Evolutionary conservation across 2,113 vertebrate genomes (phyloP), one percentile per base, ranked within the genome.

Genomic region (Oreocharis arfaki): DNA sequence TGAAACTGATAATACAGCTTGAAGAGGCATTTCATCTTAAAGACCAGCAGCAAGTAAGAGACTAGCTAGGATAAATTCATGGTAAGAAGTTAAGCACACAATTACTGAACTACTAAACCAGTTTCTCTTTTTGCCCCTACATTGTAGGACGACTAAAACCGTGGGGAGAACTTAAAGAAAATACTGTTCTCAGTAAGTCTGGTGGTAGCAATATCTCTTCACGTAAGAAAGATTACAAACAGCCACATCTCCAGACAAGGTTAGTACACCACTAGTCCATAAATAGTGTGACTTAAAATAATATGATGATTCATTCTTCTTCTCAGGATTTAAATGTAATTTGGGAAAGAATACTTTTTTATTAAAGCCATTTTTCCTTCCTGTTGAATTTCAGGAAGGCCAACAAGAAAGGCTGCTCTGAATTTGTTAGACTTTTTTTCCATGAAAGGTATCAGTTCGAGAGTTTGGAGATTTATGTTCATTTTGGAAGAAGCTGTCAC

Each of bases 131-230:
- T 71, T 90, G 15, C 20, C 39, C n/a, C 32, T 80, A 39, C 68
- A 85, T 37, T 88, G 12, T 64, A 99, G 99, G 99, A 71, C 99
- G 98, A 94, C 98, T 99, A 90, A 99, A 99, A 95, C 98, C 98
- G 3, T 99, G 99, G 96, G 98, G 95, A 74, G 98, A 98, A 20
- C 15, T 20, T 28, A 98, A 98, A 87, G 98, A 99, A 97, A 99
- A 98, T 70, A 50, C 33, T 32, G 23, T 41, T 41, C 91, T 35
- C 18, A 98, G 84, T 88, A 98, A 97, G 68, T 94, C 98, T 49
- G 83, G 64, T 4, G n/a, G 78, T 8, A 97, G 88, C 93, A 95
- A 6, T 8, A 13, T 87, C 39, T 96, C 95, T 55, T 93, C 98
- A 4, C 97, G 73, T 30, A 98, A 98, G 97, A 98, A 98, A 83